Percentiles rank a stretch among this genome's conserved stretches.
Conservation (phyloP, 2,113 vertebrate genomes). For the Leucoraja erinaceus region DNA sequence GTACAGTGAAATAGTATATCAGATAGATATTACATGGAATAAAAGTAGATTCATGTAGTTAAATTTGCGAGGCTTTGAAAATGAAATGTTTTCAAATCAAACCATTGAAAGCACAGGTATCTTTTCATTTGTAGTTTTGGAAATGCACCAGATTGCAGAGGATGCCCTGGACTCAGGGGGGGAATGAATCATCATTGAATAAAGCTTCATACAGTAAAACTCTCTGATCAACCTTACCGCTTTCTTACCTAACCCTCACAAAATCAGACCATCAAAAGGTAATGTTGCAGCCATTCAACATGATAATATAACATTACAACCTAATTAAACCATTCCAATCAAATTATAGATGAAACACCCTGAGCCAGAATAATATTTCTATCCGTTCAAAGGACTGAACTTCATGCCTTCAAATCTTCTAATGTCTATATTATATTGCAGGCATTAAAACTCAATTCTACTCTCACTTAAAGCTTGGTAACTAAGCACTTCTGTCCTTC, state of each 20-base stretch:
- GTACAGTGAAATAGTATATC: background rate
- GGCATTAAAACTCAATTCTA: background rate
- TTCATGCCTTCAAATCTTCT: background rate
- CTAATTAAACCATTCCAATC: background rate
- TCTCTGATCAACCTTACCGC: background rate
- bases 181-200: background rate
- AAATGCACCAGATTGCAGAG: background rate
- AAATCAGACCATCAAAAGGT: background rate
- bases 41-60: background rate
- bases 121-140: no score
- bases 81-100: background rate
- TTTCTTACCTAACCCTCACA: background rate
- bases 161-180: background rate
- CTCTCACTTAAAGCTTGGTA: background rate
- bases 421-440: background rate
- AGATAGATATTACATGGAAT: background rate
- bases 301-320: background rate
- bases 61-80: background rate
- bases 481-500: background rate
- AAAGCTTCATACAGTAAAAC: background rate
- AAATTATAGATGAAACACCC: background rate
- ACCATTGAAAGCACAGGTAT: background rate
- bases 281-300: background rate
- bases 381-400: background rate
- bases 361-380: background rate